These are phyloP conservation scores for Alitta virens DNA, from an alignment of 2,888 invertebrate genomes.

Conservation along the genomic window DNA sequence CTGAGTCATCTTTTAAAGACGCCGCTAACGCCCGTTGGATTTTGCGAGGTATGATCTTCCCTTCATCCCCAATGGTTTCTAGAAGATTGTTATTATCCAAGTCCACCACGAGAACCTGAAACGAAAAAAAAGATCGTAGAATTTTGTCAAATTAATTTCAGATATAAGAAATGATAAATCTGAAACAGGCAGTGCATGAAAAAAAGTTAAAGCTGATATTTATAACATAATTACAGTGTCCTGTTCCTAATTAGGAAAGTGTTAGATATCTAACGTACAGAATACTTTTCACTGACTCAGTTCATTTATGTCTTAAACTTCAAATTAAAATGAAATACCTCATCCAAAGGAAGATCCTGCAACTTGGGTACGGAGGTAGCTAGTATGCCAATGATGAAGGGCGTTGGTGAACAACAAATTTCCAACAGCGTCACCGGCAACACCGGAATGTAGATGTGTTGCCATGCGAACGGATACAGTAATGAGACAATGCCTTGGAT, in stretches of 20 bases:
- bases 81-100: slow-evolving; percentile 64
- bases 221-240: too few species aligned
- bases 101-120: slow-evolving; percentile 67
- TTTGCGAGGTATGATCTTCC: slow-evolving; percentile 70
- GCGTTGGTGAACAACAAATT: slow-evolving; percentile 72
- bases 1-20: slow-evolving; percentile 58
- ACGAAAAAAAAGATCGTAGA: neutral
- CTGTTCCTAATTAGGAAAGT: too few species aligned
- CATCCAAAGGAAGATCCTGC: slow-evolving; percentile 60
- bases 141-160: neutral
- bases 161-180: too few species aligned
- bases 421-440: slow-evolving; percentile 68
- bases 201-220: too few species aligned
- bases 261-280: too few species aligned
- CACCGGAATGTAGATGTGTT: slow-evolving; percentile 76
- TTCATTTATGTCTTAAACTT: too few species aligned
- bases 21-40: slow-evolving; percentile 70
- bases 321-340: slow-evolving; percentile 58
- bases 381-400: slow-evolving; percentile 73
- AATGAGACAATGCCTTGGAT: slow-evolving; percentile 74
- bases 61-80: slow-evolving; percentile 73
- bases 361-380: slow-evolving; percentile 44
- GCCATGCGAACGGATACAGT: slow-evolving; percentile 82
- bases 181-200: too few species aligned
- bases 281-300: too few species aligned